phyloP scores from a whole-genome alignment of 2,113 vertebrate species.

The Actenoides lindsayi region DNA sequence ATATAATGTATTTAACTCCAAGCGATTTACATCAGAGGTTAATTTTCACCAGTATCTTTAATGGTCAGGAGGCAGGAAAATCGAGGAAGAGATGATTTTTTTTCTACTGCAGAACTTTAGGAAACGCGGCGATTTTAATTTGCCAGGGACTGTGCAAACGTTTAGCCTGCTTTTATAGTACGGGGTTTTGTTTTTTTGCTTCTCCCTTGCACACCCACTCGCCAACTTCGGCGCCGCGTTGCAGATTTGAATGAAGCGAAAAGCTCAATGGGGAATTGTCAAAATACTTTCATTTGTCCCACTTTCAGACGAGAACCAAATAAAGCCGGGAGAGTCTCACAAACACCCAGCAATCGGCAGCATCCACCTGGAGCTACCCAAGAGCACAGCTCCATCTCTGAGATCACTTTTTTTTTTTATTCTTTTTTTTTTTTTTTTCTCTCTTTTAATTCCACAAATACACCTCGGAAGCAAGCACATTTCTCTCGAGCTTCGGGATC shows the following conservation, averaged over 20 bases:
- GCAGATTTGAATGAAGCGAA: constrained; percentile 60
- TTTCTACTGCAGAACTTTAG: not conserved
- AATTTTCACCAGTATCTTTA: not conserved
- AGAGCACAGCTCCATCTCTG: not conserved
- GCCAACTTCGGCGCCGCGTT: not conserved
- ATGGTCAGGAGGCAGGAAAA: not conserved
- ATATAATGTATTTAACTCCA: not conserved
- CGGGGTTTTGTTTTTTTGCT: constrained; percentile 25
- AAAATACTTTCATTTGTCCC: constrained; percentile 35
- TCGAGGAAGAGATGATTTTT: not conserved
- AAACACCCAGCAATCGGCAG: not conserved
- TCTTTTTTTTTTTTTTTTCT: too few species aligned
- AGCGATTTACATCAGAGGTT: not conserved
- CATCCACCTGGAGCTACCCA: constrained; percentile 6
- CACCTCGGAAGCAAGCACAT: not conserved
- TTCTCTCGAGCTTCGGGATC: not conserved
- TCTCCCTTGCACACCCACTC: constrained; percentile 65
- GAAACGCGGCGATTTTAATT: not conserved
- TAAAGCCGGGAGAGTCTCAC: constrained; percentile 17
- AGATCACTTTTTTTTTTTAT: not conserved
- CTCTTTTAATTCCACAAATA: not conserved
- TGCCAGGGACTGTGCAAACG: not conserved
- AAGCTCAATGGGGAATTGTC: constrained; percentile 68
- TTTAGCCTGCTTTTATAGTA: constrained; percentile 32
- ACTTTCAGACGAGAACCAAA: constrained; percentile 41